Evolutionary conservation across 2,113 vertebrate species (phyloP), one percentile per base, ranked within the genome.

Genomic region (Blennius ocellaris): DNA sequence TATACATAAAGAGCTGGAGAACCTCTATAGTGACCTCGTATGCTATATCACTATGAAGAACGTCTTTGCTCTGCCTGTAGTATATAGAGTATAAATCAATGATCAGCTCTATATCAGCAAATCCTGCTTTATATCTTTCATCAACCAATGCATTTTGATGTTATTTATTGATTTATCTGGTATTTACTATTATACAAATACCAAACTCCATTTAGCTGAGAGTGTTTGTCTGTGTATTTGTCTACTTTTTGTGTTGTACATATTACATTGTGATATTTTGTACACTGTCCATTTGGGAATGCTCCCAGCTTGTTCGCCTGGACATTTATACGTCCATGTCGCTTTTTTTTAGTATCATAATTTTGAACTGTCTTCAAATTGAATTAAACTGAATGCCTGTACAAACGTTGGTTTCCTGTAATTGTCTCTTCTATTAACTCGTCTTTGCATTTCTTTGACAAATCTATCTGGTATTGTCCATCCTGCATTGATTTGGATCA

Each of bases 221-320:
- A 76, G 59, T 86, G 74, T 67, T 87, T 57, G 76, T 88, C 72
- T 91, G 53, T 83, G 80, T 83, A 71, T 87, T 78, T 90, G 77
- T 90, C 66, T 89, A 76, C 38, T 80, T 86, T 89, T 84, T 87
- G 70, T 87, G 87, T 82, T 93, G 83, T 92, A 90, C 69, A 92
- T 89, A 90, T 82, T 87, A 83, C 81, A 83, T 87, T 83, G 93
- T 93, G 92, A 82, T 84, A 82, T 92, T 93, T 93, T 92, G 87
- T 91, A 91, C 80, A 90, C 88, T 81, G 76, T 83, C 65, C 87
- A 84, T 89, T 91, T 92, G 77, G 80, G 83, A 87, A 84, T 80
- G 81, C 82, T 73, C 89, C 84, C 84, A 82, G 73, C 71, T 82
- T 87, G 69, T 85, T 57, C 67, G 68, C 81, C 76, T 70, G 74